These are phyloP conservation scores for Acanthopleura granulata DNA, from an alignment of 2,888 invertebrate genomes.

Conservation along the genomic window DNA sequence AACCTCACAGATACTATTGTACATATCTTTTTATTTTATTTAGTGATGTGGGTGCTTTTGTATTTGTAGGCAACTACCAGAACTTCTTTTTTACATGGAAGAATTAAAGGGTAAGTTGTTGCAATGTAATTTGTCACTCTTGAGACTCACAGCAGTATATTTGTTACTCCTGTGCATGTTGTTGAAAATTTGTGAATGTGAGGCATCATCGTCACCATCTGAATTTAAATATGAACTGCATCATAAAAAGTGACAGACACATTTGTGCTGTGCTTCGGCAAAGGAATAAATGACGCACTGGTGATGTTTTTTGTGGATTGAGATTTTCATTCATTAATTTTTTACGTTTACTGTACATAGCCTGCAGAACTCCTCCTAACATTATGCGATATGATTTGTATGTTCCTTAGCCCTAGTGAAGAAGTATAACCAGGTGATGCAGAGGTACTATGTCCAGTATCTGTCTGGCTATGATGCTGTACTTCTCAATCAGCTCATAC, in stretches of 20 bases:
- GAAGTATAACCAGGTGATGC: constrained; percentile 97
- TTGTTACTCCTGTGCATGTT: too few relatives aligned
- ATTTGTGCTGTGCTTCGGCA: too few relatives aligned
- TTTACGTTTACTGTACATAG: neutral
- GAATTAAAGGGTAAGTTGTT: constrained; percentile 81
- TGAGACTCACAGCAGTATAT: too few relatives aligned
- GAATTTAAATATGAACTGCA: too few relatives aligned
- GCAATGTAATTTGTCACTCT: neutral
- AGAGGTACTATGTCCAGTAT: constrained; percentile 97
- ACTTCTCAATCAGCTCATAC: constrained; percentile 78
- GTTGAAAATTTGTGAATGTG: too few relatives aligned
- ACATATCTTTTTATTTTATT: too few relatives aligned
- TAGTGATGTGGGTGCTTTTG: constrained; percentile 5
- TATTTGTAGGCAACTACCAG: constrained; percentile 86
- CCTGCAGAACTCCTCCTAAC: neutral
- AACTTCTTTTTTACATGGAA: constrained; percentile 97
- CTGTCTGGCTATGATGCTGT: constrained; percentile 96
- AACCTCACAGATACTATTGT: too few relatives aligned
- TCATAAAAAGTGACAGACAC: too few relatives aligned
- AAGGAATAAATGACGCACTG: too few relatives aligned
- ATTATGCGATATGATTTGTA: neutral
- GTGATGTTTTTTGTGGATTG: neutral
- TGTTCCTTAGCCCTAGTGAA: constrained; percentile 79
- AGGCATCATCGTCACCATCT: too few relatives aligned
- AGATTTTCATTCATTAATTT: neutral